Evolutionary conservation across 2,113 vertebrate species (phyloP), one percentile per base, ranked within the genome.

Genomic region (Monarcha castaneiventris): DNA sequence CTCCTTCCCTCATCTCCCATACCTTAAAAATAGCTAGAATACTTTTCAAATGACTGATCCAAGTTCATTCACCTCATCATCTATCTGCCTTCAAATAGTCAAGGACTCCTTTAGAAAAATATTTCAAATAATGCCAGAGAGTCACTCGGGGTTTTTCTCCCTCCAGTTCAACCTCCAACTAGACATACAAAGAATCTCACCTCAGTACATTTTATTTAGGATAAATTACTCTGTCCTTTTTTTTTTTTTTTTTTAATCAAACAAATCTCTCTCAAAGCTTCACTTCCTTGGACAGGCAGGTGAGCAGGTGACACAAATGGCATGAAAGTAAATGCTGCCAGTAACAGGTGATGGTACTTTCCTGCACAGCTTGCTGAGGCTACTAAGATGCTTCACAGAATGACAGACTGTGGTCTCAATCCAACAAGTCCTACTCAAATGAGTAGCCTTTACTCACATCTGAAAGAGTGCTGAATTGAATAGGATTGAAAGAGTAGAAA

Each of bases 71-170:
- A 32, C 23, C 33, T 86, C 43, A 68, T 69, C 20, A 29, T 30
- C 59, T 27, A 26, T 41, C 49, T 20, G 18, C 25, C 59, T 67
- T n/a, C 21, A 74, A 79, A 48, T 71, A 51, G 6, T 33, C 79
- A 85, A 62, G 6, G 30, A 37, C 18, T 46, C 16, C 19, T 80
- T 86, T 35, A 37, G 26, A 89, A 93, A 96, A 84, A n/a, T 37
- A 68, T 67, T 84, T 74, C 9, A 68, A 41, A 52, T 18, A 26
- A 61, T 13, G 21, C 22, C 26, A 29, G 8, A 37, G 49, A 68
- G 7, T 35, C 3, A 0, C 19, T 48, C 26, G 17, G 25, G 6
- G 1, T 2, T 39, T 44, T 37, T 14, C 5, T 25, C 7, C 0
- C 13, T 8, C 7, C 7, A 26, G 7, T 30, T 43, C 21, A 44